phyloP scores from a whole-genome alignment of 2,113 vertebrate species.

The Calidris pugnax region DNA sequence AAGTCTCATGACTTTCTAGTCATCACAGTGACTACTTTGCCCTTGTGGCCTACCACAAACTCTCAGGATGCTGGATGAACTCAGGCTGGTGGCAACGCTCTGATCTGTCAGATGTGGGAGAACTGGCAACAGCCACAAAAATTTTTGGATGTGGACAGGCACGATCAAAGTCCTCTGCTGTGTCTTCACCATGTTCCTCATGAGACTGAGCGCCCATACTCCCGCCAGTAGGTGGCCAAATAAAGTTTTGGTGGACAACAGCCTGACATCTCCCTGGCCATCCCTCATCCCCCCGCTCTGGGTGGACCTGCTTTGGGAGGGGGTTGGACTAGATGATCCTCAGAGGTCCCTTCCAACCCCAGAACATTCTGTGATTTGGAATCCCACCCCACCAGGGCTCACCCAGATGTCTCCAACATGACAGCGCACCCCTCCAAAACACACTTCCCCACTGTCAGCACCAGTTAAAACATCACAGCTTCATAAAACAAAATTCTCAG shows the following conservation, averaged over 20 bases:
- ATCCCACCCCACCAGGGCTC: too few relatives aligned
- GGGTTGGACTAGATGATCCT: too few relatives aligned
- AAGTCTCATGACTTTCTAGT: not conserved
- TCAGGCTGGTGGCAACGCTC: not conserved
- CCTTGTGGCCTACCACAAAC: not conserved
- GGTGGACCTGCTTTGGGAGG: too few relatives aligned
- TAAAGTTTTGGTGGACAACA: not conserved
- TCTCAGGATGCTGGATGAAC: not conserved
- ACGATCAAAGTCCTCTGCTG: not conserved
- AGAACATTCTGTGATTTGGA: not conserved
- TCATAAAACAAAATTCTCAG: not conserved
- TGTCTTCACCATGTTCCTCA: not conserved
- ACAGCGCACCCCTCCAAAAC: not conserved
- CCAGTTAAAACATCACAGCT: not conserved
- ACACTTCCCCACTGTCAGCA: not conserved
- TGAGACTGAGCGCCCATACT: not conserved
- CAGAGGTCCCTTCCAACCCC: too few relatives aligned
- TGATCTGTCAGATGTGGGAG: not conserved
- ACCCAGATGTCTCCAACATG: accelerated
- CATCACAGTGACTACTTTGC: not conserved
- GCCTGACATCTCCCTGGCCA: not conserved
- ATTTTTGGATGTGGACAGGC: not conserved
- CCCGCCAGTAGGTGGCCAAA: too few relatives aligned
- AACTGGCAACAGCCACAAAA: not conserved
- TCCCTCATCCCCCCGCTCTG: too few relatives aligned